phyloP scores from a whole-genome alignment of 2,113 vertebrate genomes.

The Catagonus wagneri region DNA sequence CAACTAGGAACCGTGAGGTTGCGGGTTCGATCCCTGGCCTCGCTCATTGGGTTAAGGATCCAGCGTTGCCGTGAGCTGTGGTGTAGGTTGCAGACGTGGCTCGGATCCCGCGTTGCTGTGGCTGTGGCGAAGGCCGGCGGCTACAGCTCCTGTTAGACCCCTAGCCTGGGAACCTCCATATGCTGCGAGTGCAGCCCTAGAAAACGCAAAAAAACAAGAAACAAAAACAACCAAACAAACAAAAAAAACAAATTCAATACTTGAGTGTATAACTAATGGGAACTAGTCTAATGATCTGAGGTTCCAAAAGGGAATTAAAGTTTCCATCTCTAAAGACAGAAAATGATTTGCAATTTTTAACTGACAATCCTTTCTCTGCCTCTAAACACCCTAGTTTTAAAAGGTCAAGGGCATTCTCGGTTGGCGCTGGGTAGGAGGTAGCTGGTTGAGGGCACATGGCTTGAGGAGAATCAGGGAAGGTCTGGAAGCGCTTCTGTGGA shows the following conservation, averaged over 20 bases:
- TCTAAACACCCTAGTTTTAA: not conserved
- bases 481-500: constrained; percentile 34
- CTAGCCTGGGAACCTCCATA: too few relatives aligned
- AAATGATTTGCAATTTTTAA: not conserved
- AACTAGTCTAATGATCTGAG: not conserved
- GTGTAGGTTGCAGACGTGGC: too few relatives aligned
- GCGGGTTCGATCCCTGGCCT: too few relatives aligned
- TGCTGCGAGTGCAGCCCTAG: too few relatives aligned
- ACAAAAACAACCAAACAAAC: too few relatives aligned
- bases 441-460: not conserved
- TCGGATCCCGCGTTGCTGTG: too few relatives aligned
- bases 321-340: not conserved
- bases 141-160: too few relatives aligned
- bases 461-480: not conserved
- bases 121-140: too few relatives aligned
- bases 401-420: not conserved
- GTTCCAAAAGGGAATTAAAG: constrained; percentile 2
- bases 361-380: not conserved
- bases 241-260: not conserved
- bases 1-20: too few relatives aligned
- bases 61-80: too few relatives aligned
- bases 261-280: not conserved
- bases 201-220: too few relatives aligned
- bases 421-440: not conserved
- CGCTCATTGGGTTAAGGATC: too few relatives aligned